Percentiles rank a stretch among this genome's conserved stretches.
Conservation (phyloP, 2,888 invertebrate species). For the Cryptocephalus primarius region DNA sequence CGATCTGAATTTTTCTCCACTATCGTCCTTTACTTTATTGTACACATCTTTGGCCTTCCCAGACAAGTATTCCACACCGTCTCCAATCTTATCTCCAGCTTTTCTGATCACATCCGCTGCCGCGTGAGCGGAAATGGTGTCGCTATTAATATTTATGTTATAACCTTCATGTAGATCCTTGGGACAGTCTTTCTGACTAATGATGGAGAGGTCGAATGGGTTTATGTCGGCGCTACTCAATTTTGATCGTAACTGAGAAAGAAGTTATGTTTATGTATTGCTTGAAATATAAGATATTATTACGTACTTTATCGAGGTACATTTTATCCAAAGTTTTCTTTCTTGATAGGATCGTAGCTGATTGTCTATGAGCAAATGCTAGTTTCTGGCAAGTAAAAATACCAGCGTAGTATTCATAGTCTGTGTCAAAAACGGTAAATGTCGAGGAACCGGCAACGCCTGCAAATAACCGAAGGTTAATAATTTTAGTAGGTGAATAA, state of each 20-base stretch:
- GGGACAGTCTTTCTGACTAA: constrained; percentile 62
- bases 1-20: constrained; percentile 27
- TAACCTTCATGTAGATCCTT: constrained; percentile 47
- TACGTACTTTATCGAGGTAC: constrained; percentile 54
- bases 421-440: constrained; percentile 63
- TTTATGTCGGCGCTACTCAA: constrained; percentile 57
- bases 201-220: constrained; percentile 64
- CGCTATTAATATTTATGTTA: constrained; percentile 62
- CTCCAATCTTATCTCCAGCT: constrained; percentile 60
- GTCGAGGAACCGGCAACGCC: constrained; percentile 65
- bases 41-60: constrained; percentile 61
- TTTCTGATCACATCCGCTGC: constrained; percentile 61
- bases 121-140: constrained; percentile 64
- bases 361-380: constrained; percentile 62
- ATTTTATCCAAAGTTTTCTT: constrained; percentile 59
- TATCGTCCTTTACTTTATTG: constrained; percentile 41
- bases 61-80: constrained; percentile 55
- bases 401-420: constrained; percentile 63
- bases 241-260: constrained; percentile 49
- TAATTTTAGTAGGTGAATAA: background rate
- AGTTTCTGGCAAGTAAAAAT: constrained; percentile 72
- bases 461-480: constrained; percentile 24
- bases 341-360: constrained; percentile 72
- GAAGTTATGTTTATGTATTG: background rate
- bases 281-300: background rate